Evolutionary conservation across 2,113 vertebrate species (phyloP), one percentile per base, ranked within the genome.

Genomic region (Microcebus griseorufus): DNA sequence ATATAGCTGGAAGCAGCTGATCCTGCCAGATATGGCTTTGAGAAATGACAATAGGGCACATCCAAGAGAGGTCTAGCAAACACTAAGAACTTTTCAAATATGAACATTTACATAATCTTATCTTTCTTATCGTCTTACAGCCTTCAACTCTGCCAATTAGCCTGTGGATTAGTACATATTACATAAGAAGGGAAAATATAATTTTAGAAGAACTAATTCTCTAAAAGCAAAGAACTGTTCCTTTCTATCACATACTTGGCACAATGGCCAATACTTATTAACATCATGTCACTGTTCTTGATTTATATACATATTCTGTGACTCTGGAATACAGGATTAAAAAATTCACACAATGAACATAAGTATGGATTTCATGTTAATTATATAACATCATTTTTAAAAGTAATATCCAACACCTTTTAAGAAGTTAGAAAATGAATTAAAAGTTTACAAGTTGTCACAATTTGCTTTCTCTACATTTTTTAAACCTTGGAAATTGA

Each of bases 401-500:
- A 90, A 90, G 34, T 92, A 96, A 83, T 92, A 96, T 6, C 72
- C 94, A 88, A 88, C 86, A 89, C 65, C 88, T 96, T 98, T 3
- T 10, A 78, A 97, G 67, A 64, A 89, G 92, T 85, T 32, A 84
- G 96, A 67, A 81, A 97, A 98, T 86, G 0, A 20, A 75, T 82
- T 94, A 92, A 98, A 98, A 97, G 95, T 97, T 87, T 94, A 83
- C 32, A 67, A 84, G 79, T 97, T 97, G 80, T 96, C 72, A 97
- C 64, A 85, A 70, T 80, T 91, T 88, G 34, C 48, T 88, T 70
- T 97, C 93, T 97, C 94, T 94, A 94, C 87, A 93, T 91, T 92
- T 69, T 85, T 95, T 96, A 97, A 91, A 96, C 97, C 90, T 96
- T 98, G 96, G 98, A 98, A 98, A 95, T 90, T 94, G 90, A 93